A percentile compares a stretch with the other conserved stretches of the same genome.
phyloP scores from a whole-genome alignment of 2,797 vertebrate species.

The Austrolebias charrua region DNA sequence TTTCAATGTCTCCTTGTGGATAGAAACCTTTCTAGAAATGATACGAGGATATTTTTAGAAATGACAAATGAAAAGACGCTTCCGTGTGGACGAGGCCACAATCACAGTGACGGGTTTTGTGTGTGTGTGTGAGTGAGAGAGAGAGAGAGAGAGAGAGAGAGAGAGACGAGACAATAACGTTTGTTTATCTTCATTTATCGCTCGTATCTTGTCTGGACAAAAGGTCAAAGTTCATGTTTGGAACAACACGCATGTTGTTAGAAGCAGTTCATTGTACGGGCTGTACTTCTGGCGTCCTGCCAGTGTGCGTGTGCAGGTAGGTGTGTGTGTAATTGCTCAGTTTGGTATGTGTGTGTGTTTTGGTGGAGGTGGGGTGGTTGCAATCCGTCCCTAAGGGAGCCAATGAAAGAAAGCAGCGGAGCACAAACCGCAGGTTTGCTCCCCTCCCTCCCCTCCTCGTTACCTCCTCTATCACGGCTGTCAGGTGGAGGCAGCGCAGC shows the following conservation, averaged over 20 bases:
- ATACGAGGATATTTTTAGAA: no score
- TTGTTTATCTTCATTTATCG: slow-evolving; percentile 59
- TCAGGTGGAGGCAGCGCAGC: slow-evolving; percentile 77
- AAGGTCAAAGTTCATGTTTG: slow-evolving; percentile 60
- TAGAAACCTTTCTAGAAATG: no score
- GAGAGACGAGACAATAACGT: slow-evolving; percentile 37
- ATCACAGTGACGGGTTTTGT: no score
- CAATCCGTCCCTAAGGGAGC: slow-evolving; percentile 73
- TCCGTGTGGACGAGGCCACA: no score
- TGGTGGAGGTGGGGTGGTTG: slow-evolving; percentile 59
- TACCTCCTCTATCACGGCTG: slow-evolving; percentile 69
- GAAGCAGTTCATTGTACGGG: neutral
- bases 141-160: no score
- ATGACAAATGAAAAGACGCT: no score
- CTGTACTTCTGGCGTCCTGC: slow-evolving; percentile 18
- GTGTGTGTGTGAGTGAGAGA: neutral
- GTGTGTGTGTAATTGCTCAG: slow-evolving; percentile 36
- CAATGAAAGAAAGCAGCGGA: slow-evolving; percentile 76
- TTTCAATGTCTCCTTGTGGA: no score
- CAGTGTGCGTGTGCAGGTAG: slow-evolving; percentile 1
- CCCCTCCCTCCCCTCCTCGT: slow-evolving; percentile 49
- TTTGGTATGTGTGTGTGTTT: slow-evolving; percentile 23
- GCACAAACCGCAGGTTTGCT: slow-evolving; percentile 73
- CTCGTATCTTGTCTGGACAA: slow-evolving; percentile 55
- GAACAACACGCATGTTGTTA: slow-evolving; percentile 21